Base-by-base conservation (phyloP, 1,140 invertebrate species). In the Orchesella cincta region DNA sequence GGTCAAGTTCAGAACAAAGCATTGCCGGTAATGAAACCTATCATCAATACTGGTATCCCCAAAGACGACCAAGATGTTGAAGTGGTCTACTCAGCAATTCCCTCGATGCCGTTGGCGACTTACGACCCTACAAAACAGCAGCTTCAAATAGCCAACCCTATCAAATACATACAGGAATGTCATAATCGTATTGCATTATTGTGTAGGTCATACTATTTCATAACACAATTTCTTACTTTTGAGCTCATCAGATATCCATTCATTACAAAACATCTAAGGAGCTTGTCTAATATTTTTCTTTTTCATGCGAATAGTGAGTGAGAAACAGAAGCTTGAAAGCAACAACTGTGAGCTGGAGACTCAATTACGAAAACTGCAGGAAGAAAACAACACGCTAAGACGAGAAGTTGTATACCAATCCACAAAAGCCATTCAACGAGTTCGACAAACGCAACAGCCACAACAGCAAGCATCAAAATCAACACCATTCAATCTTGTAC, bases 101-200 rank as follows among this genome's bases (percentile, higher is more conserved):
- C 54, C 3, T 5, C 54, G 12, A 12, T 26, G 31, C 26, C 67
- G 8, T 73, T 73, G 71, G 71, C 71, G 1, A 36, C 34, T 8
- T 73, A 73, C 36, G 39, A 73, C 26, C 71, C 71, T 18, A 23
- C 34, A 26, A 51, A 36, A 39, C 35, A 73, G 46, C 34, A 36
- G 26, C 71, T 73, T 51, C 71, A 73, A 28, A 73, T 73, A 14
- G 16, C 71, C 3, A 29, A 73, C 26, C 71, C 71, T 8, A 35
- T 73, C 23, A 73, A 73, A 46, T 73, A 73, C 36, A 73, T 73
- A 36, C 34, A 46, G 35, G 71, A 73, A 23, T 73, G 71, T 73
- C 71, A 73, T 26, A 73, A 8, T 3, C 18, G 39, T 8, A 73
- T 73, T 73, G 34, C 71, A 36, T 18, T 8, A 36, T 26, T 73